A percentile compares a stretch with the other conserved stretches of the same genome.
Evolutionary conservation across 2,888 invertebrate species (phyloP).

Genomic region (Nemurella pictetii): DNA sequence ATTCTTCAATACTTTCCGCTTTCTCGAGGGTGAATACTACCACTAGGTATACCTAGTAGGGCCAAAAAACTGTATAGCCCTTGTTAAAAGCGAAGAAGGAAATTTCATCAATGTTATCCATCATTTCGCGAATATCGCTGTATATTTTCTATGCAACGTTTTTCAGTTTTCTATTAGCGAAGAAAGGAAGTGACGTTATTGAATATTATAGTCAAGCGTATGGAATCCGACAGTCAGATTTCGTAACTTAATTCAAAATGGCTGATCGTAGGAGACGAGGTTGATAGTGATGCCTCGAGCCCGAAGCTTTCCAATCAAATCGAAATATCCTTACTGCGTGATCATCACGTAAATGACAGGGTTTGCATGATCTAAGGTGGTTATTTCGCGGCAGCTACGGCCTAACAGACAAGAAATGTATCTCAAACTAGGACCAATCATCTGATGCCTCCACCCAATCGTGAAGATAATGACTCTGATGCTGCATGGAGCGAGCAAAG

Average conservation of each 20-base stretch:
- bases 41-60: too few species aligned
- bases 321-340: background rate
- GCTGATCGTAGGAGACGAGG: background rate
- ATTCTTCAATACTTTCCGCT: background rate
- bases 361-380: constrained; percentile 16
- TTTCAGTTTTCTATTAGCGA: background rate
- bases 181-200: background rate
- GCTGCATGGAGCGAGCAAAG: background rate
- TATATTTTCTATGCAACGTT: background rate
- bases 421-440: constrained; percentile 30
- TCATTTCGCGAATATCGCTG: background rate
- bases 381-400: constrained; percentile 27
- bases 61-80: background rate
- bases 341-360: constrained; percentile 33
- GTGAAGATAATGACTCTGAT: constrained; percentile 3
- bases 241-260: background rate
- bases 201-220: background rate
- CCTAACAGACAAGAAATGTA: constrained; percentile 16
- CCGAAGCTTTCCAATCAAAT: constrained; percentile 24
- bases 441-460: constrained; percentile 32
- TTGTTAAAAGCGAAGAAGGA: background rate
- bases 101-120: background rate
- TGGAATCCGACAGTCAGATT: background rate
- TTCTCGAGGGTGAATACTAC: background rate
- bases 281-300: constrained; percentile 17